A percentile compares a stretch with the other conserved stretches of the same genome.
Evolutionary conservation across 2,113 vertebrate species (phyloP).

Genomic region (Perccottus glenii): DNA sequence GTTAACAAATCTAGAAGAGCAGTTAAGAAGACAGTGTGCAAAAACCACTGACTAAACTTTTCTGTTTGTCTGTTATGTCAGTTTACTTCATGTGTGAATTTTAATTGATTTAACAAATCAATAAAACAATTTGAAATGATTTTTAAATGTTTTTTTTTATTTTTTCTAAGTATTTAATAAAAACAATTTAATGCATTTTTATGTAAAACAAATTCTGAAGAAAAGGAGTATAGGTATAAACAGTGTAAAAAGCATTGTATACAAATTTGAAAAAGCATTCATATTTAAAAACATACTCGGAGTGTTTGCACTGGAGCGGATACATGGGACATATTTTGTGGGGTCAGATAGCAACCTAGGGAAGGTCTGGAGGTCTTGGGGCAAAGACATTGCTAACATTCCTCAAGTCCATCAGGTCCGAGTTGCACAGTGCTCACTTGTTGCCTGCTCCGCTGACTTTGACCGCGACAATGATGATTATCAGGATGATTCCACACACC

Average conservation of each 20-base stretch:
- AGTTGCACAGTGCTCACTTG: background rate
- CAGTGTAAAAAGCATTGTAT: too few species aligned
- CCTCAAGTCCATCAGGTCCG: background rate
- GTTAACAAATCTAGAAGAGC: constrained; percentile 57
- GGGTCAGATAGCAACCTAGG: too few species aligned
- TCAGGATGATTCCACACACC: constrained; percentile 57
- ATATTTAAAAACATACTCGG: too few species aligned
- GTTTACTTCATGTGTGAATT: background rate
- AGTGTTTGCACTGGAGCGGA: too few species aligned
- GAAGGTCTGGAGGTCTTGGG: background rate
- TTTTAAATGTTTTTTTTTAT: background rate
- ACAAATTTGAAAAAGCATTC: too few species aligned
- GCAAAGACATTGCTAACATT: constrained; percentile 5
- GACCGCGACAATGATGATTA: constrained; percentile 25
- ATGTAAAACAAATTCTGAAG: background rate
- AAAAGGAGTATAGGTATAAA: too few species aligned
- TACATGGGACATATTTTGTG: background rate
- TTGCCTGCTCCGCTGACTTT: rapidly evolving
- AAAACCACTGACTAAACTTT: background rate
- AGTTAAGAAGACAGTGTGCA: constrained; percentile 62
- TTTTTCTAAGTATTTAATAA: too few species aligned
- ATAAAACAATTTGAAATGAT: background rate
- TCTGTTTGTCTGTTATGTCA: background rate
- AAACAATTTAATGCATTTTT: background rate
- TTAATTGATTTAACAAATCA: background rate